phyloP scores from a whole-genome alignment of 2,888 invertebrate species.

The Lissocephala sabroskyi region DNA sequence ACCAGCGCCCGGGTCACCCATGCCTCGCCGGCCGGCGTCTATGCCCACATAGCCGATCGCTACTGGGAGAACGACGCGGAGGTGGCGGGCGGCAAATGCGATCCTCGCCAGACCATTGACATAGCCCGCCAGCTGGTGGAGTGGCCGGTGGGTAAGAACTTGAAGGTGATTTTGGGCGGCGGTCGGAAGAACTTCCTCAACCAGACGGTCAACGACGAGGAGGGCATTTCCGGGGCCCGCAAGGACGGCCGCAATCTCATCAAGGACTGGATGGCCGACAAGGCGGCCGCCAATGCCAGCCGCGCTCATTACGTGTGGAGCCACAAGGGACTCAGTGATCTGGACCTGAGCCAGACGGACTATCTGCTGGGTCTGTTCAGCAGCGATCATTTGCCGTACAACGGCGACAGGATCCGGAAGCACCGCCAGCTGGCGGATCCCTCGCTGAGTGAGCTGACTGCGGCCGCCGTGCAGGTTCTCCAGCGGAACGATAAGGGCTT shows the following conservation, averaged over 20 bases:
- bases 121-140: conserved; percentile 83
- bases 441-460: conserved; percentile 80
- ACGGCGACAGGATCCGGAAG: conserved; percentile 75
- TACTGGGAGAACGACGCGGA: conserved; percentile 81
- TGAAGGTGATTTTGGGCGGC: conserved; percentile 78
- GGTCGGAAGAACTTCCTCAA: conserved; percentile 65
- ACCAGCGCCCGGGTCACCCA: conserved; percentile 86
- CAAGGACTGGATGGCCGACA: conserved; percentile 76
- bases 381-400: conserved; percentile 76
- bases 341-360: conserved; percentile 74
- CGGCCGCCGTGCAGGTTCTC: conserved; percentile 78
- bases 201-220: conserved; percentile 72
- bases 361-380: conserved; percentile 77
- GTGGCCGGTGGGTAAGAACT: conserved; percentile 78
- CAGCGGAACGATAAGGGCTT: conserved; percentile 78
- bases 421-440: conserved; percentile 74
- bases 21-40: conserved; percentile 83
- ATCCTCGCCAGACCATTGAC: conserved; percentile 76
- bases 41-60: conserved; percentile 80
- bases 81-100: conserved; percentile 73
- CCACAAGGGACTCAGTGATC: conserved; percentile 55
- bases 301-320: conserved; percentile 70
- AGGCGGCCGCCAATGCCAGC: conserved; percentile 33
- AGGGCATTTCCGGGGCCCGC: conserved; percentile 75
- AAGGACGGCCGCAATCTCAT: conserved; percentile 80